phyloP scores from a whole-genome alignment of 1,140 invertebrate species.

The Tetramorium parvispinum region DNA sequence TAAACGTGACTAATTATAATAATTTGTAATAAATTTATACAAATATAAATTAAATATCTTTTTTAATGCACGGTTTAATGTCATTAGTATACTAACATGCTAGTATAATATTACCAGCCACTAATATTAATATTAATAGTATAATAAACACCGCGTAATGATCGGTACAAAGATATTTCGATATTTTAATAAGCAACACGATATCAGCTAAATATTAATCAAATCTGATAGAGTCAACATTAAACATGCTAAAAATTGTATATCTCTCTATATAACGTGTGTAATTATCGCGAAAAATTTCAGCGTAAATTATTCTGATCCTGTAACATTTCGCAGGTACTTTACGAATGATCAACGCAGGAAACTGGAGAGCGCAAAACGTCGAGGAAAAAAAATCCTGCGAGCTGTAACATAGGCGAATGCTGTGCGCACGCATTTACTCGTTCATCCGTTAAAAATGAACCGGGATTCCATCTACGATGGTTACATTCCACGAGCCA shows the following conservation, averaged over 20 bases:
- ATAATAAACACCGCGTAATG: neutral
- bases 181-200: neutral
- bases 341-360: neutral
- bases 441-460: conserved; percentile 33
- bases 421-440: neutral
- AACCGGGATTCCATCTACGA: conserved; percentile 35
- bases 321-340: neutral
- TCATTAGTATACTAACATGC: neutral
- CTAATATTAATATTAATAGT: neutral
- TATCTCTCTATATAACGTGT: neutral
- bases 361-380: neutral
- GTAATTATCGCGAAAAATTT: neutral
- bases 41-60: neutral
- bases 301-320: neutral
- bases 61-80: neutral
- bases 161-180: neutral
- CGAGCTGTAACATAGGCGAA: neutral
- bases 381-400: neutral
- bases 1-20: neutral
- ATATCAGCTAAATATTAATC: neutral
- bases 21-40: neutral
- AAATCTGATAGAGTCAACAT: neutral
- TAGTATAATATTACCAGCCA: too few species aligned
- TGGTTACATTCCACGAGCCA: conserved; percentile 31
- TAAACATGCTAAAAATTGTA: neutral